Conservation (phyloP, 2,888 invertebrate genomes). For the Troilus luridus region DNA sequence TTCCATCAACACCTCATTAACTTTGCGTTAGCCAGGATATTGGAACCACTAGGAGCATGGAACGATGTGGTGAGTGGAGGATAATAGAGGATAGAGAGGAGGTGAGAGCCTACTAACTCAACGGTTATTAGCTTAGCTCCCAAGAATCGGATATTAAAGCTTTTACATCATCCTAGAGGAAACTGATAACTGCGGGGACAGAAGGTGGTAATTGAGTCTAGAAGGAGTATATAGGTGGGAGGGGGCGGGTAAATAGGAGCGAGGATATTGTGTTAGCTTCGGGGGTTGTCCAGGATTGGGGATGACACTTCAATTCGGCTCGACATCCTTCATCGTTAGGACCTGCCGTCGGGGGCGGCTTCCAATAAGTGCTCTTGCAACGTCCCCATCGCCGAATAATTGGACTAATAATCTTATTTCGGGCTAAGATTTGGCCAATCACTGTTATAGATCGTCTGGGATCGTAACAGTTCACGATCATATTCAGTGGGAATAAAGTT, state of each 20-base stretch:
- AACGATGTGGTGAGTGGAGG: neutral
- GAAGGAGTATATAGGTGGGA: neutral
- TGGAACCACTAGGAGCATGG: neutral
- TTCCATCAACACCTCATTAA: neutral
- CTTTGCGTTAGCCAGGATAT: neutral
- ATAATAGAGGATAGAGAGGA: neutral
- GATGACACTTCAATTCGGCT: neutral
- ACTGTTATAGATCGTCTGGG: neutral
- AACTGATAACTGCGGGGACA: neutral
- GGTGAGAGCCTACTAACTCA: neutral
- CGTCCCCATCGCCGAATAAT: too few species aligned
- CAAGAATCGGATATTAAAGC: conserved; percentile 6
- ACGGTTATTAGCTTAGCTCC: neutral
- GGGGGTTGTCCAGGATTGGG: neutral
- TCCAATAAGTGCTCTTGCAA: neutral
- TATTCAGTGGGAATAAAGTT: too few species aligned
- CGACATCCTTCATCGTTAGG: neutral
- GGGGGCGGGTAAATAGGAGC: neutral
- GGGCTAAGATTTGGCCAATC: neutral
- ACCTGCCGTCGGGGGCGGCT: neutral
- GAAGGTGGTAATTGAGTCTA: neutral
- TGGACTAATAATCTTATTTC: neutral
- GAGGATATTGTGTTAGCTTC: conserved; percentile 2
- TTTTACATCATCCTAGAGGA: neutral
- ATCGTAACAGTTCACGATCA: neutral